Evolutionary conservation across 2,888 invertebrate genomes (phyloP), one percentile per base, ranked within the genome.

Genomic region (Aricia artaxerxes): DNA sequence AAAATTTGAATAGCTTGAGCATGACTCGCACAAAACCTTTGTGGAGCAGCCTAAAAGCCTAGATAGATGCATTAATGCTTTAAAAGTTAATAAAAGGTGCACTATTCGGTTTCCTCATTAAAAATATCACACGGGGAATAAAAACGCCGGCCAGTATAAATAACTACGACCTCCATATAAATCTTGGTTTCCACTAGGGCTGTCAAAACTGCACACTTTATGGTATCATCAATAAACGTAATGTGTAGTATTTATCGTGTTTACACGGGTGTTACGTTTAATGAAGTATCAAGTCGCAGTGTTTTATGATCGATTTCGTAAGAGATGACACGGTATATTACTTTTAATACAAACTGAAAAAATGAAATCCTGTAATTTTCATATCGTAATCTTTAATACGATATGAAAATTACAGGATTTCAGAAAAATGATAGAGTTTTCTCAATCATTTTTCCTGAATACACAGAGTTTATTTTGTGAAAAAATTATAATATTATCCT

Each of bases 111-210:
- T 90, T 88, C 89, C 91, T 93, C 92, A 92, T 93, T 93, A 93
- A 93, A 93, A 92, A 93, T 92, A 93, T 92, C 92, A 92, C 92
- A 92, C 90, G 86, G 88, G 90, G 90, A 92, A 92, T 93, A 93
- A 93, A 93, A 93, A 91, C 90, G 90, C 85, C 87, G 87, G 87
- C 85, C 84, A 84, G 87, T 91, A 92, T 93, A 93, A 93, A 93
- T 93, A 92, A 92, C 92, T 86, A 88, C 89, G 85, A 87, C 87
- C 90, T 89, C 87, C 84, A 85, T 90, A 93, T 93, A 93, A 92
- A 92, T 92, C 92, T 92, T 92, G 90, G 92, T 92, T 91, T 90
- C 87, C 88, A 88, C 82, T 85, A 92, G 93, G 92, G 92, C 84
- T 92, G 91, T 84, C 81, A 35, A 72, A 64, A 9, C 31, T 57